phyloP scores from a whole-genome alignment of 2,797 vertebrate species.

The Tinamus major region DNA sequence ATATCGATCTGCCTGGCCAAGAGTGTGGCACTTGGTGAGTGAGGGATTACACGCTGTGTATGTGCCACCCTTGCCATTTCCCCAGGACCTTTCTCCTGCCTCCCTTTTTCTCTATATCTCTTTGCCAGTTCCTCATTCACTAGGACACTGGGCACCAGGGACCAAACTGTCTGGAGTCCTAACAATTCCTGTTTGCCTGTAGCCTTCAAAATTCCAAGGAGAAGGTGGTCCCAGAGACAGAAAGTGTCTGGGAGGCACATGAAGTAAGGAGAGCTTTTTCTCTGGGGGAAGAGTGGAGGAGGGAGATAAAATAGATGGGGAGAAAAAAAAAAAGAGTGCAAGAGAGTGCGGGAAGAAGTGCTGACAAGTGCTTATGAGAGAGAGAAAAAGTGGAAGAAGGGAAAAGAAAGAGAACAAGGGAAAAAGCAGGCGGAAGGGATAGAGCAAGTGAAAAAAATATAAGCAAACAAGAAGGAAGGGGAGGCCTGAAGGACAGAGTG shows the following conservation, averaged over 20 bases:
- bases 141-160: background rate
- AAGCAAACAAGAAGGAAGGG: background rate
- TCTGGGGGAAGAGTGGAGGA: background rate
- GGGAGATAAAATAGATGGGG: slow-evolving; percentile 58
- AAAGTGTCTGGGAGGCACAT: background rate
- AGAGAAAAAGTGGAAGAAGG: slow-evolving; percentile 1
- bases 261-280: slow-evolving; percentile 50
- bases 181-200: background rate
- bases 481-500: background rate
- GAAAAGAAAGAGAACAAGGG: background rate
- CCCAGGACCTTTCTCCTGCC: background rate
- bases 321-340: slow-evolving; percentile 32
- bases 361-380: slow-evolving; percentile 17
- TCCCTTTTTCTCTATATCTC: background rate
- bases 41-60: background rate
- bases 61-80: background rate
- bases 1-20: background rate
- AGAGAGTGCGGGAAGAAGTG: slow-evolving; percentile 12
- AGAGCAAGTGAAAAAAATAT: slow-evolving; percentile 1
- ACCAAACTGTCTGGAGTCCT: background rate
- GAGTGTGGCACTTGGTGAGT: background rate
- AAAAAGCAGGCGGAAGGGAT: background rate
- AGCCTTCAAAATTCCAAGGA: background rate
- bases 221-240: background rate
- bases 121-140: background rate